These are phyloP conservation scores for Pseudopipra pipra DNA, from an alignment of 2,113 vertebrate species.

Conservation along the genomic window DNA sequence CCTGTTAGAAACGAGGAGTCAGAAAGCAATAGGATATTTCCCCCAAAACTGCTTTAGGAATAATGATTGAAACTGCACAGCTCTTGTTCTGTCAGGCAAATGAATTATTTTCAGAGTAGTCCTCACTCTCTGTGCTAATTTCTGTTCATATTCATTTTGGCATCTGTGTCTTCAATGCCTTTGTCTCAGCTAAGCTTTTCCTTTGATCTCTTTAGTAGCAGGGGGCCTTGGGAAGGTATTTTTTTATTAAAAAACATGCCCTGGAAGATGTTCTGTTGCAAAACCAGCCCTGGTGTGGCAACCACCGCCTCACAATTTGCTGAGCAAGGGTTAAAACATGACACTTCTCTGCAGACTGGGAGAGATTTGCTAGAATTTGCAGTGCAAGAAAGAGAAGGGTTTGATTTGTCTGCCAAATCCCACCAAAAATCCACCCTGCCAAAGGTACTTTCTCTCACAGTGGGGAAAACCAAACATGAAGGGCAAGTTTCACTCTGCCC, in stretches of 20 bases:
- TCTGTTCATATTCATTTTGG: not conserved
- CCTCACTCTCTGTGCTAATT: not conserved
- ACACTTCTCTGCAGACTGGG: not conserved
- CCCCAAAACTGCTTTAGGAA: not conserved
- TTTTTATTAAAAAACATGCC: constrained; percentile 28
- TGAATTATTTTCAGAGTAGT: not conserved
- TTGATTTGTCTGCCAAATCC: not conserved
- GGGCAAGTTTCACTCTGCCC: not conserved
- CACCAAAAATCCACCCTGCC: not conserved
- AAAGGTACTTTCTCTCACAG: not conserved
- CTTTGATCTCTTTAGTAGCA: constrained; percentile 44
- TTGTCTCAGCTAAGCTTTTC: not conserved
- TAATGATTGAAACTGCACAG: not conserved
- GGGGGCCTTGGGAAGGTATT: not conserved
- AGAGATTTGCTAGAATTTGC: not conserved
- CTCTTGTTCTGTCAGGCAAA: not conserved
- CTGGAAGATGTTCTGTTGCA: not conserved
- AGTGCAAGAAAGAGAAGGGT: not conserved
- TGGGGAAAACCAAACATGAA: not conserved
- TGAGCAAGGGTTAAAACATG: not conserved
- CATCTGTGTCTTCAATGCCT: not conserved
- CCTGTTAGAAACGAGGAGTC: not conserved
- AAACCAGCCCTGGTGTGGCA: not conserved
- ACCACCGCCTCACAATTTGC: not conserved
- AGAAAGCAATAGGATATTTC: not conserved